These are phyloP conservation scores for Hypomesus transpacificus DNA, from an alignment of 2,113 vertebrate species.

Conservation along the genomic window DNA sequence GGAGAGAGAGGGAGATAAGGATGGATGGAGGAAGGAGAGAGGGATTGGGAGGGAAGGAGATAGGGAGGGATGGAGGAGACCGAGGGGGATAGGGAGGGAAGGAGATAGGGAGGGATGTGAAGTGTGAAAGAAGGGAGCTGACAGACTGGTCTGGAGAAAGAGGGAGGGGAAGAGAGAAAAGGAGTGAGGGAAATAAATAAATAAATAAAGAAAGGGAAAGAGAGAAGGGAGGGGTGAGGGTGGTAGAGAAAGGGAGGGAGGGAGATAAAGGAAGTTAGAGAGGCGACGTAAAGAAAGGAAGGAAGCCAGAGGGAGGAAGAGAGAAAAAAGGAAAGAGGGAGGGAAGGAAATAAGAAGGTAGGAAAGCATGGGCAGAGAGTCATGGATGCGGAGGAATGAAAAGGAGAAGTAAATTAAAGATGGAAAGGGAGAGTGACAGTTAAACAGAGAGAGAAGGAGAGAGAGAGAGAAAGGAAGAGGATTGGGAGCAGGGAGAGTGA, in stretches of 20 bases:
- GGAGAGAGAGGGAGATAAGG: neutral
- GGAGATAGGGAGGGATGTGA: neutral
- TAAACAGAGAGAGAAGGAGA: too few species aligned
- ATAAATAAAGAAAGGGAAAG: neutral
- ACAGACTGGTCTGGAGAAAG: constrained; percentile 24
- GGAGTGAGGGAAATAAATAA: neutral
- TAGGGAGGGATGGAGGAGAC: constrained; percentile 25
- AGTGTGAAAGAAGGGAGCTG: neutral
- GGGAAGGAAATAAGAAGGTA: neutral
- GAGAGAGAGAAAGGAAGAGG: constrained; percentile 28
- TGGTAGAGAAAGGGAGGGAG: constrained; percentile 27
- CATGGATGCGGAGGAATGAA: neutral
- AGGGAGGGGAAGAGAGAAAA: neutral
- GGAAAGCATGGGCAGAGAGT: neutral
- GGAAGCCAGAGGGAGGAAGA: neutral
- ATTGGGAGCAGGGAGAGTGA: constrained; percentile 11
- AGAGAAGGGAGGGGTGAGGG: neutral
- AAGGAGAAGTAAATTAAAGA: too few species aligned
- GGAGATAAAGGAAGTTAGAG: neutral
- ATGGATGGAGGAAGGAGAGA: neutral
- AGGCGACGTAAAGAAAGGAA: constrained; percentile 18
- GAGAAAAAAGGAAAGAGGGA: neutral
- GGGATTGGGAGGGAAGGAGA: neutral
- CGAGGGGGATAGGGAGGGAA: constrained; percentile 1
- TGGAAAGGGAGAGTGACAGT: neutral